Evolutionary conservation across 2,888 invertebrate genomes (phyloP).

Genomic region (Lasioglossum vierecki): DNA sequence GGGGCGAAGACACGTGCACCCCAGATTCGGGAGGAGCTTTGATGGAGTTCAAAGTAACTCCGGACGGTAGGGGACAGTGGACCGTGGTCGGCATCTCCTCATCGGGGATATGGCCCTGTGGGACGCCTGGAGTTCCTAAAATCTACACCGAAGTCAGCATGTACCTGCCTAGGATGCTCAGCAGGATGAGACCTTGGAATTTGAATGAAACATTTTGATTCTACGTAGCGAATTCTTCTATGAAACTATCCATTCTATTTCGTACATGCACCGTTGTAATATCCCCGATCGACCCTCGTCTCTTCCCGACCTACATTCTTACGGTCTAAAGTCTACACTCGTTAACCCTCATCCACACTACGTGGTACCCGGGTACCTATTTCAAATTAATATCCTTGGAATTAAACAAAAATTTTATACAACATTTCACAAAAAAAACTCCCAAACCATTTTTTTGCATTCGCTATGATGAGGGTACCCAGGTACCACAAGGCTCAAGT

Average conservation of each 20-base stretch:
- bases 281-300: background rate
- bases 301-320: background rate
- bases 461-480: too few relatives aligned
- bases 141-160: conserved; percentile 86
- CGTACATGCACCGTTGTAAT: background rate
- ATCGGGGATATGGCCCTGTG: conserved; percentile 84
- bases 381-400: too few relatives aligned
- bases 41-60: conserved; percentile 84
- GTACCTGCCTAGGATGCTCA: conserved; percentile 86
- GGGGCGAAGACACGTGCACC: conserved; percentile 89
- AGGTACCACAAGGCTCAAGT: too few relatives aligned
- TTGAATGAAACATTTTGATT: background rate
- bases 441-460: too few relatives aligned
- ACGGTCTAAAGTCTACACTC: background rate
- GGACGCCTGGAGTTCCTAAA: too few relatives aligned
- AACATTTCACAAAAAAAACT: too few relatives aligned
- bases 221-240: background rate
- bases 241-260: background rate
- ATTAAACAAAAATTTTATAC: too few relatives aligned
- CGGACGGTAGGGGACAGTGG: conserved; percentile 79
- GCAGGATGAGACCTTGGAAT: conserved; percentile 72
- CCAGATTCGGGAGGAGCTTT: conserved; percentile 93
- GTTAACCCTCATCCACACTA: too few relatives aligned
- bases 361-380: too few relatives aligned
- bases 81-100: conserved; percentile 87